Base-by-base conservation (phyloP, 2,113 vertebrate genomes). In the Ochotona curzoniae region DNA sequence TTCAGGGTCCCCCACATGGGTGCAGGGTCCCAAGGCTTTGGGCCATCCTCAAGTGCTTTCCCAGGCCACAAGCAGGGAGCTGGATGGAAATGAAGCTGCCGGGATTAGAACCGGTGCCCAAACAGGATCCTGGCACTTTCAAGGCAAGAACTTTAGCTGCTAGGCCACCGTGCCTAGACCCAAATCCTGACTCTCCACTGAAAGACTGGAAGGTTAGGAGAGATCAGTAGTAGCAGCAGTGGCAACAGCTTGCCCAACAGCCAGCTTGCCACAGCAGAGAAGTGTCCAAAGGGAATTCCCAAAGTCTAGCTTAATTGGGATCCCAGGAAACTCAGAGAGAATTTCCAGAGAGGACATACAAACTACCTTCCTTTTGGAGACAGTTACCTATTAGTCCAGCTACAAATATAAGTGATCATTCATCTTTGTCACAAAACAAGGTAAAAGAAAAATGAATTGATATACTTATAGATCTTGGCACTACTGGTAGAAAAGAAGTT, bases 271-370 rank as follows among this genome's bases (percentile, higher is more conserved):
- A 74, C 13, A n/a, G 30, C 23, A 89, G 87, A 70, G 57, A 60
- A 64, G 23, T 83, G 25, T 91, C 51, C 61, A 80, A 93, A 95
- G 49, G 66, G 47, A 93, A 79, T 87, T 61, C 87, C 71, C 82
- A 73, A 87, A 84, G 70, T 86, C 23, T 69, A 61, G 75, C 51
- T 86, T 89, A 69, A 35, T 83, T 76, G 80, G 69, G 57, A 67
- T 71, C 76, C 30, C 67, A 25, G 75, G 71, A 89, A 63, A 92
- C 30, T 86, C 63, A 73, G 84, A 74, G 75, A 93, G 83, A 90
- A 35, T 25, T 76, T 91, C 63, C 54, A 83, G 17, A 84, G 28
- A 67, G 54, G 30, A 87, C 4, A n/a, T 54, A 76, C 3, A 71
- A 82, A 61, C 73, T 82, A 66, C n/a, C 82, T 90, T 89, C 80